Evolutionary conservation across 1,140 invertebrate species (phyloP).

Genomic region (Oreohelix idahoensis): DNA sequence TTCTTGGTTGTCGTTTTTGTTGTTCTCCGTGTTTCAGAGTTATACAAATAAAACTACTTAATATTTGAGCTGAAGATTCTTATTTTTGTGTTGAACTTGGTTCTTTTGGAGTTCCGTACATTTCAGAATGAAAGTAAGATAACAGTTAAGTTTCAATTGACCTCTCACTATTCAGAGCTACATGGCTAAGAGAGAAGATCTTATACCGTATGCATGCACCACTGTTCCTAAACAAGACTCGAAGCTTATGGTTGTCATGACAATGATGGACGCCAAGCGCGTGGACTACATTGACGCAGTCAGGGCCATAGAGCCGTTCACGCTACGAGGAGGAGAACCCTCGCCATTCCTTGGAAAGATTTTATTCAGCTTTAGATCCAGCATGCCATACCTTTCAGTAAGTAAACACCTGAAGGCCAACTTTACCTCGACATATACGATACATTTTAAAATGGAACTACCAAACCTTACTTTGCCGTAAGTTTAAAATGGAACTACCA

Average conservation of each 20-base stretch:
- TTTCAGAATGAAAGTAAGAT: too few relatives aligned
- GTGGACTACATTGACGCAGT: slow-evolving; percentile 32
- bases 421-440: too few relatives aligned
- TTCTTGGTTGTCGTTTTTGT: too few relatives aligned
- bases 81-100: too few relatives aligned
- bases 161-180: neutral
- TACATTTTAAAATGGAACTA: too few relatives aligned
- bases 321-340: neutral
- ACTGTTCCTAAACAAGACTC: neutral
- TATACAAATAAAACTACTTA: too few relatives aligned
- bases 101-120: too few relatives aligned
- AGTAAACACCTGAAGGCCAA: neutral
- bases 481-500: too few relatives aligned
- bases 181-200: neutral
- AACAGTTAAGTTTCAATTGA: too few relatives aligned
- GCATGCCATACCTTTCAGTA: neutral
- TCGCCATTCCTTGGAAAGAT: slow-evolving; percentile 18
- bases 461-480: too few relatives aligned
- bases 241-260: neutral
- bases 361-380: slow-evolving; percentile 1
- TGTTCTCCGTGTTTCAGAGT: too few relatives aligned
- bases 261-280: slow-evolving; percentile 5
- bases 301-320: slow-evolving; percentile 13
- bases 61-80: too few relatives aligned
- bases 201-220: slow-evolving; percentile 9